phyloP scores from a whole-genome alignment of 2,113 vertebrate species.

The Trochalopteron elliotii region DNA sequence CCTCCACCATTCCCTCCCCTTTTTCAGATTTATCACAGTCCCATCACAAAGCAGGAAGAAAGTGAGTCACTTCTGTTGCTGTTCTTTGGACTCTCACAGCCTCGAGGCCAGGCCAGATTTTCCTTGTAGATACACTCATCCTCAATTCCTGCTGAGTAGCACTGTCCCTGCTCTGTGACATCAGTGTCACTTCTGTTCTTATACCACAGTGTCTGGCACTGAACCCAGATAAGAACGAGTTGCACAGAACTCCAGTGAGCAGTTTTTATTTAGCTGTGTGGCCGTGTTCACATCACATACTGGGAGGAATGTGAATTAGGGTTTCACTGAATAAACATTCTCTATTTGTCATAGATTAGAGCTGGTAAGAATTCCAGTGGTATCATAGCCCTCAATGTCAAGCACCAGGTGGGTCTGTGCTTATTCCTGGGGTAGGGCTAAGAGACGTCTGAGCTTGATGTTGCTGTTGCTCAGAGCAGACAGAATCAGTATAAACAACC shows the following conservation, averaged over 20 bases:
- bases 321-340: background rate
- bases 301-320: background rate
- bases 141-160: background rate
- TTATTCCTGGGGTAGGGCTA: background rate
- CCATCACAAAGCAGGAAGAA: conserved; percentile 95
- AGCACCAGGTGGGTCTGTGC: background rate
- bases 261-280: background rate
- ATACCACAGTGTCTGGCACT: background rate
- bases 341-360: background rate
- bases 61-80: conserved; percentile 81
- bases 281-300: too few relatives aligned
- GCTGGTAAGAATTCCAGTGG: background rate
- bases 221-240: background rate
- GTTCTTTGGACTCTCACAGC: background rate
- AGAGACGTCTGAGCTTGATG: rapidly evolving
- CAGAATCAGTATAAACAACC: background rate
- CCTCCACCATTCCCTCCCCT: background rate
- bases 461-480: background rate
- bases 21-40: conserved; percentile 95
- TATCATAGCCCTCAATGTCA: background rate
- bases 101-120: background rate
- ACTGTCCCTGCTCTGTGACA: rapidly evolving
- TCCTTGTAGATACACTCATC: background rate
- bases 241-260: background rate
- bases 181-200: background rate